phyloP scores from a whole-genome alignment of 2,113 vertebrate genomes.

The Todiramphus saurophagus region DNA sequence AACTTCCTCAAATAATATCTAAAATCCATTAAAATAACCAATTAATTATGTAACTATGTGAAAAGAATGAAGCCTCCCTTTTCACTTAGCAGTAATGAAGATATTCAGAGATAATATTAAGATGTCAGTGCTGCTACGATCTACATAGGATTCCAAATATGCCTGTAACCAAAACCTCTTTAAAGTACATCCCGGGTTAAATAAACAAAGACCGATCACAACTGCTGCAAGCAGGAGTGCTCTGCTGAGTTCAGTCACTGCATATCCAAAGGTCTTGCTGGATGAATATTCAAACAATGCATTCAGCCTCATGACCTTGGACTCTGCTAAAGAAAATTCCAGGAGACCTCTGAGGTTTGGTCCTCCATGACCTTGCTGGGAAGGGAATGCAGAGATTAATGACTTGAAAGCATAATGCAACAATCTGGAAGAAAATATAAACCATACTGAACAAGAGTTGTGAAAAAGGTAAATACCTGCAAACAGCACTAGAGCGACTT shows the following conservation, averaged over 20 bases:
- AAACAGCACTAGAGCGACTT: neutral
- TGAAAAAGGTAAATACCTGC: neutral
- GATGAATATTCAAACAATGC: conserved; percentile 70
- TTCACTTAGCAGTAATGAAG: neutral
- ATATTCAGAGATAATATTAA: conserved; percentile 9
- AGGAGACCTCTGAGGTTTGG: neutral
- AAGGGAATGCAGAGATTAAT: conserved; percentile 16
- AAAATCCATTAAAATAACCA: neutral
- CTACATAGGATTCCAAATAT: conserved; percentile 7
- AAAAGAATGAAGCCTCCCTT: conserved; percentile 1
- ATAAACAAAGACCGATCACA: conserved; percentile 55
- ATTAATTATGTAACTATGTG: neutral
- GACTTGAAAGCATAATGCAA: neutral
- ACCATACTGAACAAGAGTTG: neutral
- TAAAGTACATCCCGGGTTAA: conserved; percentile 61
- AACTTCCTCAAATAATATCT: neutral
- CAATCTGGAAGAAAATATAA: neutral
- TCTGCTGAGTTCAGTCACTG: conserved; percentile 45
- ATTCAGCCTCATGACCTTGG: conserved; percentile 38
- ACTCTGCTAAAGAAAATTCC: conserved; percentile 55
- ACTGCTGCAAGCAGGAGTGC: conserved; percentile 43
- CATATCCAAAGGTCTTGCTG: conserved; percentile 52
- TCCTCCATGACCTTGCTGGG: neutral
- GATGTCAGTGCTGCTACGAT: neutral
- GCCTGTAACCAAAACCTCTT: conserved; percentile 35